phyloP scores from a whole-genome alignment of 2,797 vertebrate genomes.

The Lacerta bilineata region DNA sequence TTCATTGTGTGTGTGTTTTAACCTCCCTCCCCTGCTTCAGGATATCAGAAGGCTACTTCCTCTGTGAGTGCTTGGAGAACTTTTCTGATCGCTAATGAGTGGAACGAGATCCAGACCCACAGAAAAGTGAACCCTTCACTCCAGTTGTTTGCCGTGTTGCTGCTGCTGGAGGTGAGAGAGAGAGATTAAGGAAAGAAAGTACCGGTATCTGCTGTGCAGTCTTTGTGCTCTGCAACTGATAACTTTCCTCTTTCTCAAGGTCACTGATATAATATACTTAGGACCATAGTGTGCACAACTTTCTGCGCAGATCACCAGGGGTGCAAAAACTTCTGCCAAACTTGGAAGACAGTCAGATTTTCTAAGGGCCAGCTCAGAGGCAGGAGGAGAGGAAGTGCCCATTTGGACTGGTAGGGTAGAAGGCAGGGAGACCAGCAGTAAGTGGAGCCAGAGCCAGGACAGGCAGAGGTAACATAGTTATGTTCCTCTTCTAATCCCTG shows the following conservation, averaged over 20 bases:
- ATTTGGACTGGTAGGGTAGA: too few species aligned
- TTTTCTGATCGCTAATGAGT: constrained; percentile 57
- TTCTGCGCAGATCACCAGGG: not conserved
- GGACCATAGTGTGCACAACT: not conserved
- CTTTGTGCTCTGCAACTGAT: not conserved
- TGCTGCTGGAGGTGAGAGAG: constrained; percentile 61
- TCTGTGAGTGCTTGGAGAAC: constrained; percentile 58
- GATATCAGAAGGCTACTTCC: constrained; percentile 33
- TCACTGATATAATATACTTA: not conserved
- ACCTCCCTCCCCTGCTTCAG: not conserved
- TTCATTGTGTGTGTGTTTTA: not conserved
- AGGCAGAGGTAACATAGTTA: too few species aligned
- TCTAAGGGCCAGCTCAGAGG: not conserved
- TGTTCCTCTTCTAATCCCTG: too few species aligned
- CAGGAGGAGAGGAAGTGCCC: not conserved
- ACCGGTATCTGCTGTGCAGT: not conserved
- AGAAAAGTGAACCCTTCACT: constrained; percentile 47
- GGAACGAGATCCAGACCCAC: constrained; percentile 54
- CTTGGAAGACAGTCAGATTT: not conserved
- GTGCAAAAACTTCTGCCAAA: not conserved
- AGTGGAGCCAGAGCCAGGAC: too few species aligned
- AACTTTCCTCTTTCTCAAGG: not conserved
- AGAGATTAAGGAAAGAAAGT: not conserved
- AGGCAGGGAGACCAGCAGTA: too few species aligned
- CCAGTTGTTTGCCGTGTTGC: constrained; percentile 50